Percentiles rank a stretch among this genome's conserved stretches.
phyloP scores from a whole-genome alignment of 2,888 invertebrate genomes.

The Nomada fucata region DNA sequence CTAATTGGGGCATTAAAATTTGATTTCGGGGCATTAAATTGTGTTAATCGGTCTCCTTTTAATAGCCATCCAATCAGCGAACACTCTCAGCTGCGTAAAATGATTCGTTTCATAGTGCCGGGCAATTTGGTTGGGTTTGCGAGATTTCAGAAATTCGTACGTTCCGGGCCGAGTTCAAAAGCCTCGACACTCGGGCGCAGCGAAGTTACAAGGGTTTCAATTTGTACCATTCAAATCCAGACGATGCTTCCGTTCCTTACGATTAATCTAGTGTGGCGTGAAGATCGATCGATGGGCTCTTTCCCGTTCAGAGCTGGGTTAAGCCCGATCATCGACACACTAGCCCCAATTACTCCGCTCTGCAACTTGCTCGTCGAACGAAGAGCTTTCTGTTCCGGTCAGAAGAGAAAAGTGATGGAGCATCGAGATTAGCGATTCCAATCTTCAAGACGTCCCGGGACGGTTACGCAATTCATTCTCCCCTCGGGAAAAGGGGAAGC shows the following conservation, averaged over 20 bases:
- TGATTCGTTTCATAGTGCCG: not conserved
- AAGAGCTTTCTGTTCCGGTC: not conserved
- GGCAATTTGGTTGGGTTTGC: constrained; percentile 7
- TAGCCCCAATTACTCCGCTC: constrained; percentile 43
- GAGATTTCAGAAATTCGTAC: constrained; percentile 13
- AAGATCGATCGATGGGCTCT: constrained; percentile 30
- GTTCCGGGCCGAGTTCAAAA: not conserved
- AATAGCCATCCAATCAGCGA: not conserved
- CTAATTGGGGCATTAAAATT: too few relatives aligned
- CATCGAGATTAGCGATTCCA: constrained; percentile 17
- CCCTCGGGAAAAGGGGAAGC: not conserved
- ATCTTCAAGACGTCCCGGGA: constrained; percentile 2
- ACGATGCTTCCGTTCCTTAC: constrained; percentile 31
- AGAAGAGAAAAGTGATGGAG: constrained; percentile 12
- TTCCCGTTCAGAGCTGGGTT: constrained; percentile 22
- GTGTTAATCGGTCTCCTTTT: not conserved
- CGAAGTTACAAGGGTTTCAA: constrained; percentile 39
- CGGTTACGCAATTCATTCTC: constrained; percentile 10
- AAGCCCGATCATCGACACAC: constrained; percentile 51
- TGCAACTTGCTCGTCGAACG: constrained; percentile 29
- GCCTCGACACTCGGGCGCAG: not conserved
- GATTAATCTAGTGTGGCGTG: constrained; percentile 35
- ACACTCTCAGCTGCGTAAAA: not conserved
- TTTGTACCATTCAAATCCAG: constrained; percentile 41
- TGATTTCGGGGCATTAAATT: too few relatives aligned